Evolutionary conservation across 2,888 invertebrate species (phyloP).

Genomic region (Vannuccia rotundouncinata): DNA sequence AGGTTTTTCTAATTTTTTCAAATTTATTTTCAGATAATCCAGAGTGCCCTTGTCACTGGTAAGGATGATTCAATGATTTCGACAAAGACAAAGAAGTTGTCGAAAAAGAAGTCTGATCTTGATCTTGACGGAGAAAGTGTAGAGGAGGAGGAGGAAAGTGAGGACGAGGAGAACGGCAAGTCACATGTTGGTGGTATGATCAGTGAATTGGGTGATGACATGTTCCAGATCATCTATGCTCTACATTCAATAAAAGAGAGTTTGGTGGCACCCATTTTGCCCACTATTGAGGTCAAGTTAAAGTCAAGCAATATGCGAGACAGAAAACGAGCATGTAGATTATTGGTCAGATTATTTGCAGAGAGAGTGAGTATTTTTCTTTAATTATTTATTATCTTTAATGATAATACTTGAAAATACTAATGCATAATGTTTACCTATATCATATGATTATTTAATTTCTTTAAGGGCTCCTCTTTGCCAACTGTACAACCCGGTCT

Average conservation of each 20-base stretch:
- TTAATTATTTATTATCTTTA: not conserved
- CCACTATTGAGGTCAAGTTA: constrained; percentile 84
- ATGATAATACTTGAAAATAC: not conserved
- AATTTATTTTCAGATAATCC: not conserved
- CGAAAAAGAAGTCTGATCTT: constrained; percentile 3
- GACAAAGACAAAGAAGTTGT: not conserved
- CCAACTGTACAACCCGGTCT: constrained; percentile 29
- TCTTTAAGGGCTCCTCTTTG: not conserved
- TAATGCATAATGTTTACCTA: no score
- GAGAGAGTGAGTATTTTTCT: constrained; percentile 61
- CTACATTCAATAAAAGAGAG: constrained; percentile 50
- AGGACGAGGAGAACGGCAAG: not conserved
- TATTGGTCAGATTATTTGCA: constrained; percentile 91
- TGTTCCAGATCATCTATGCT: not conserved
- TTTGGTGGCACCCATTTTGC: constrained; percentile 76
- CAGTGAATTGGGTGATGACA: not conserved
- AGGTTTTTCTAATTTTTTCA: no score
- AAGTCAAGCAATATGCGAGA: constrained; percentile 72
- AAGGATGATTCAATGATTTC: not conserved
- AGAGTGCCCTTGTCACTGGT: not conserved
- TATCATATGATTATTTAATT: not conserved
- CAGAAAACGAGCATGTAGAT: constrained; percentile 67
- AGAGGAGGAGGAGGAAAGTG: not conserved
- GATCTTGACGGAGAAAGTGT: not conserved
- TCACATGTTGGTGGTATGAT: constrained; percentile 5